Evolutionary conservation across 2,797 vertebrate species (phyloP).

Genomic region (Malurus splendens): DNA sequence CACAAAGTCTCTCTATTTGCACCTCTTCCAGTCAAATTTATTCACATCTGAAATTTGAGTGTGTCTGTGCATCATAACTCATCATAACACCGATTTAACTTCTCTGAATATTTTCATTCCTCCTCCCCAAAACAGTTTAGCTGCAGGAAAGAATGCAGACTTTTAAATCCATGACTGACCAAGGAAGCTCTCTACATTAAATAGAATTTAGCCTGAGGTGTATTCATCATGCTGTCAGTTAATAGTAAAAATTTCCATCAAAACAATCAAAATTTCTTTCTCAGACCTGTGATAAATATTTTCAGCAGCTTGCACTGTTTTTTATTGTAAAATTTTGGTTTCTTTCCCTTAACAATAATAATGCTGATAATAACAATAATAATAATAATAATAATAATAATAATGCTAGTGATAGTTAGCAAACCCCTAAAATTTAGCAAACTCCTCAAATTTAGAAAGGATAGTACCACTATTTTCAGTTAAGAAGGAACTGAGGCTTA

Average conservation of each 20-base stretch:
- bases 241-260: background rate
- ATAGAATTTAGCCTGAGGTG: background rate
- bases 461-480: background rate
- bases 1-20: background rate
- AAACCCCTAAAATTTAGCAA: background rate
- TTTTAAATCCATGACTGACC: background rate
- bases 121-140: background rate
- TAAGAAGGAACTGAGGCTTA: background rate
- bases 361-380: background rate
- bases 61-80: accelerated
- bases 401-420: background rate
- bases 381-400: background rate
- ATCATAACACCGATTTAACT: background rate
- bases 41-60: background rate
- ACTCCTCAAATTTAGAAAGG: background rate
- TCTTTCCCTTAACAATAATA: background rate
- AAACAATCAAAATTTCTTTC: background rate
- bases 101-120: background rate
- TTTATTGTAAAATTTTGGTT: background rate
- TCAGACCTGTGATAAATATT: background rate
- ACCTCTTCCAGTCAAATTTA: background rate
- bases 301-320: background rate
- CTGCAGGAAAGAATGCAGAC: background rate
- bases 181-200: background rate
- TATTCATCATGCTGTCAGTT: background rate